These are phyloP conservation scores for Gouania willdenowi DNA, from an alignment of 2,797 vertebrate species.

Conservation along the genomic window DNA sequence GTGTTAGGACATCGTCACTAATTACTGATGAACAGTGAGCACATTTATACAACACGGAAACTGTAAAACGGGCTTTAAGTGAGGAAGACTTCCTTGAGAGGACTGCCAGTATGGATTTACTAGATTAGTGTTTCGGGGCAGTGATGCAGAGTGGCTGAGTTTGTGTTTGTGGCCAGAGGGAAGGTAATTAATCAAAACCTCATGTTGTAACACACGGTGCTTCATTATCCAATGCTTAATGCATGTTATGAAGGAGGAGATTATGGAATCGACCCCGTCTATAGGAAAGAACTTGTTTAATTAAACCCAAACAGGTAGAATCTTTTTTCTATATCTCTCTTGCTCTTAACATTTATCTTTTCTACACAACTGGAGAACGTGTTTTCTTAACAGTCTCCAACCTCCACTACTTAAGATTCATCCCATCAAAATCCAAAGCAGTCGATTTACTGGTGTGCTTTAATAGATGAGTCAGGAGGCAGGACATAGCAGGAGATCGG, in stretches of 20 bases:
- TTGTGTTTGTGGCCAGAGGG: constrained; percentile 50
- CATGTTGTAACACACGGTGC: constrained; percentile 52
- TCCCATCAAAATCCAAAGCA: constrained; percentile 52
- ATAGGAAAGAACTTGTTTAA: constrained; percentile 4
- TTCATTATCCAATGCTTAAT: constrained; percentile 38
- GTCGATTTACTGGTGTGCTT: constrained; percentile 58
- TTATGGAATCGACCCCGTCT: constrained; percentile 43
- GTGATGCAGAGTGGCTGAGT: constrained; percentile 40
- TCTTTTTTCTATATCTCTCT: constrained; percentile 26
- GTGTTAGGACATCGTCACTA: too few species aligned
- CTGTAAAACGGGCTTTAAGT: constrained; percentile 21
- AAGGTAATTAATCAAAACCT: constrained; percentile 68
- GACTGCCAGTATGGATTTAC: constrained; percentile 52
- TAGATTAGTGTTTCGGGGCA: constrained; percentile 53
- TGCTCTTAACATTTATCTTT: constrained; percentile 12
- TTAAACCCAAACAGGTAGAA: background rate
- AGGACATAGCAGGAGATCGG: constrained; percentile 58
- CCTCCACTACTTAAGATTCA: constrained; percentile 48
- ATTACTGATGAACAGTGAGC: too few species aligned
- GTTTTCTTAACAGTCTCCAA: constrained; percentile 26
- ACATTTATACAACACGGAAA: too few species aligned
- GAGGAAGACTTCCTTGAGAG: constrained; percentile 45
- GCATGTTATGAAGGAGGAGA: constrained; percentile 16
- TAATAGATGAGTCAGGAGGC: constrained; percentile 63
- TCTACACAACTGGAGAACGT: constrained; percentile 15